These are phyloP conservation scores for Asarcornis scutulata DNA, from an alignment of 2,113 vertebrate genomes.

Conservation along the genomic window DNA sequence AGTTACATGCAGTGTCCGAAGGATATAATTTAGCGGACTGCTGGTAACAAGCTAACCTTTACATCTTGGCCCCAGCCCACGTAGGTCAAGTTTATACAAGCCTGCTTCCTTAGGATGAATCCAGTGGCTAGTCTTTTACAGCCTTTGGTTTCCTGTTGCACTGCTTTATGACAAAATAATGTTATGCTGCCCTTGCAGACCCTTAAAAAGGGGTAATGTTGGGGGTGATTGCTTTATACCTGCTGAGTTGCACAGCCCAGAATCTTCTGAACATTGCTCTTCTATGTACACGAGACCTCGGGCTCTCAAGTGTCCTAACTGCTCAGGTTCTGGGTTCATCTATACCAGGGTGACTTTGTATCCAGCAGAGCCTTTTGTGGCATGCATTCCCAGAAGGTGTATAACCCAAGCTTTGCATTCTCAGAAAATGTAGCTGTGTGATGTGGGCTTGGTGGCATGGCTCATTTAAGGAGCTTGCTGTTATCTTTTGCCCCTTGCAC, in stretches of 20 bases:
- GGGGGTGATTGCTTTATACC: fast-evolving
- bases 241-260: not conserved
- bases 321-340: not conserved
- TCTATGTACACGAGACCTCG: fast-evolving
- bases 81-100: not conserved
- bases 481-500: not conserved
- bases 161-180: fast-evolving
- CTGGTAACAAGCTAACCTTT: not conserved
- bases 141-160: not conserved
- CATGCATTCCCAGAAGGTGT: fast-evolving
- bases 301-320: fast-evolving
- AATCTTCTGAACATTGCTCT: not conserved
- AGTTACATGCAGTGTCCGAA: not conserved
- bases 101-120: fast-evolving
- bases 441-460: not conserved
- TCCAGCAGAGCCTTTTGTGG: not conserved
- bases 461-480: not conserved
- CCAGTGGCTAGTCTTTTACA: fast-evolving
- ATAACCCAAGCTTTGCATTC: not conserved
- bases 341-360: fast-evolving
- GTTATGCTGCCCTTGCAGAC: not conserved
- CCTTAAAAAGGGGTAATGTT: fast-evolving
- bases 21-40: not conserved
- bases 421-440: fast-evolving
- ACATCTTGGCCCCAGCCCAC: not conserved